Evolutionary conservation across 2,113 vertebrate genomes (phyloP).

Genomic region (Tautogolabrus adspersus): DNA sequence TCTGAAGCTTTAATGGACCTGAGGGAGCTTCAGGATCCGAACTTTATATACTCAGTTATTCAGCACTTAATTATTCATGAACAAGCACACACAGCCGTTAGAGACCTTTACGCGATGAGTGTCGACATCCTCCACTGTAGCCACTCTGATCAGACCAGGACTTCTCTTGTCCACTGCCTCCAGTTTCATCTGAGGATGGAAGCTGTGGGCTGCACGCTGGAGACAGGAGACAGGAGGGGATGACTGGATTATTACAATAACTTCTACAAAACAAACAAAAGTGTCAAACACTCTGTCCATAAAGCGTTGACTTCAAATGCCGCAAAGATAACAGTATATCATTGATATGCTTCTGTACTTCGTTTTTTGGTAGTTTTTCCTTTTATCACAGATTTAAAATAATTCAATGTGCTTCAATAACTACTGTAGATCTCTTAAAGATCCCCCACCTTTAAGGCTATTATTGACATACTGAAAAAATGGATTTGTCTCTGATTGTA

Average conservation of each 20-base stretch:
- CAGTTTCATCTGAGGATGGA: constrained; percentile 95
- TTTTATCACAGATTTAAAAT: neutral
- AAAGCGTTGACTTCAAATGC: neutral
- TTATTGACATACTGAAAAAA: too few species aligned
- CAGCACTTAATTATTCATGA: neutral
- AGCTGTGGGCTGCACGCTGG: constrained; percentile 90
- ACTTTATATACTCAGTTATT: neutral
- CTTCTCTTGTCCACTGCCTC: constrained; percentile 95
- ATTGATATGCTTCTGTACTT: neutral
- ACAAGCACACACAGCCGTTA: neutral
- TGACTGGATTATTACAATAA: constrained; percentile 1
- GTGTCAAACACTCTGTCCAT: constrained; percentile 2
- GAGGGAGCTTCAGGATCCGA: neutral
- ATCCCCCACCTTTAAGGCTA: neutral
- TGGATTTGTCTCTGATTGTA: neutral
- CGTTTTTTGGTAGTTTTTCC: too few species aligned
- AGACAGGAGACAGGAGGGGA: constrained; percentile 5
- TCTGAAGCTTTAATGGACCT: constrained; percentile 8
- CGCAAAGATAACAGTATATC: neutral
- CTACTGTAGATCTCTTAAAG: too few species aligned
- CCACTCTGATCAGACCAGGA: constrained; percentile 92
- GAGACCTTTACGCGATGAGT: constrained; percentile 94
- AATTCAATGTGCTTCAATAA: too few species aligned
- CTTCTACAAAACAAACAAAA: neutral
- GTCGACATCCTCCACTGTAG: constrained; percentile 94